Percentiles rank a stretch among this genome's conserved stretches.
Conservation (phyloP, 1,140 invertebrate species). For the Zaprionus davidi region DNA sequence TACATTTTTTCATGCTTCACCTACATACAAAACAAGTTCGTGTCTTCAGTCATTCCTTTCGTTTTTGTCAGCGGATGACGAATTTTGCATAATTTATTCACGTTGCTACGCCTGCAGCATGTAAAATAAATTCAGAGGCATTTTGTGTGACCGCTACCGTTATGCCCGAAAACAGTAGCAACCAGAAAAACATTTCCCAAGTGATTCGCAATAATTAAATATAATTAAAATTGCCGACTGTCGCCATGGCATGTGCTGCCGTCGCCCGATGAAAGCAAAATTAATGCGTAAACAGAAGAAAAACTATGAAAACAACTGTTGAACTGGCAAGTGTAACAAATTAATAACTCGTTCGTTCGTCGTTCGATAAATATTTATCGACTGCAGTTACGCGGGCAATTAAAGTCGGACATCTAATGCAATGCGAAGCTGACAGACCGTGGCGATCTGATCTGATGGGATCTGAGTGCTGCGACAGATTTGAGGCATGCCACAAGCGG, state of each 20-base stretch:
- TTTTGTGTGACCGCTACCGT: neutral
- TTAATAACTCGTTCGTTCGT: slow-evolving; percentile 42
- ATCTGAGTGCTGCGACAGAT: slow-evolving; percentile 9
- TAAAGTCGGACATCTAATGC: slow-evolving; percentile 45
- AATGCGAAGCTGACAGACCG: neutral
- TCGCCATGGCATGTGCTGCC: slow-evolving; percentile 32
- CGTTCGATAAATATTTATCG: slow-evolving; percentile 71
- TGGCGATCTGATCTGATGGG: slow-evolving; percentile 8
- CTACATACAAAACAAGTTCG: slow-evolving; percentile 40
- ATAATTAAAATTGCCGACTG: slow-evolving; percentile 30
- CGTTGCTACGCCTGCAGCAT: neutral
- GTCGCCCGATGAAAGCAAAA: slow-evolving; percentile 52
- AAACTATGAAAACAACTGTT: slow-evolving; percentile 33
- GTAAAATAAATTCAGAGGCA: neutral
- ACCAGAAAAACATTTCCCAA: neutral
- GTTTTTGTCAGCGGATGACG: neutral
- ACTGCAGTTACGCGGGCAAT: slow-evolving; percentile 42
- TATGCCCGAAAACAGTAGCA: neutral
- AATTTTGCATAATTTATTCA: slow-evolving; percentile 11
- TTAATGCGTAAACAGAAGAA: slow-evolving; percentile 28
- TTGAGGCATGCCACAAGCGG: slow-evolving; percentile 15
- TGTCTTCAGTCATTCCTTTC: slow-evolving; percentile 62
- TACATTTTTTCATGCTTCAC: neutral
- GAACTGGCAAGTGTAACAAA: slow-evolving; percentile 55
- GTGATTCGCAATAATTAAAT: slow-evolving; percentile 27